These are phyloP conservation scores for Hyperoplus immaculatus DNA, from an alignment of 2,797 vertebrate species.

Conservation along the genomic window DNA sequence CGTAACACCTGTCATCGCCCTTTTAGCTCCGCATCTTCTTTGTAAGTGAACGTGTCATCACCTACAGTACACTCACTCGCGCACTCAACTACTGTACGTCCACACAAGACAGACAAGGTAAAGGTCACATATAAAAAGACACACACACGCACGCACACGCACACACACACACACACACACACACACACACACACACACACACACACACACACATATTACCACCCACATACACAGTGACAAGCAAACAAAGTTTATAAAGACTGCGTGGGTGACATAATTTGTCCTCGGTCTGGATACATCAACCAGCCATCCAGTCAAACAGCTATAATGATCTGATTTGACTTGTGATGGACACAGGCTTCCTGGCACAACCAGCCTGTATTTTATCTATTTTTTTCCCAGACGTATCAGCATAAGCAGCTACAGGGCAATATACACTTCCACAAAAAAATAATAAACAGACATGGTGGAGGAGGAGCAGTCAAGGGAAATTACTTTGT, in stretches of 20 bases:
- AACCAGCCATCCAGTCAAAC: slow-evolving; percentile 16
- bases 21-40: slow-evolving; percentile 31
- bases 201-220: slow-evolving; percentile 3
- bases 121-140: too few species aligned
- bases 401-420: background rate
- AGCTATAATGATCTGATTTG: slow-evolving; percentile 35
- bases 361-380: slow-evolving; percentile 12
- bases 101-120: slow-evolving; percentile 21
- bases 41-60: slow-evolving; percentile 23
- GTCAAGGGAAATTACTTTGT: background rate
- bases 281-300: slow-evolving; percentile 31
- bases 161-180: background rate
- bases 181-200: background rate
- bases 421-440: background rate
- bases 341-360: slow-evolving; percentile 24
- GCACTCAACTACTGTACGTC: slow-evolving; percentile 18
- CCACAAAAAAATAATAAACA: background rate
- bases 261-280: slow-evolving; percentile 20
- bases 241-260: slow-evolving; percentile 10
- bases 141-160: too few species aligned
- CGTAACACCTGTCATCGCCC: slow-evolving; percentile 36
- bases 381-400: background rate
- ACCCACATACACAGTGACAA: slow-evolving; percentile 14
- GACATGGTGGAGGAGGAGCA: background rate
- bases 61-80: slow-evolving; percentile 8